These are phyloP conservation scores for Hycleus cichorii DNA, from an alignment of 1,140 invertebrate species.

Conservation along the genomic window DNA sequence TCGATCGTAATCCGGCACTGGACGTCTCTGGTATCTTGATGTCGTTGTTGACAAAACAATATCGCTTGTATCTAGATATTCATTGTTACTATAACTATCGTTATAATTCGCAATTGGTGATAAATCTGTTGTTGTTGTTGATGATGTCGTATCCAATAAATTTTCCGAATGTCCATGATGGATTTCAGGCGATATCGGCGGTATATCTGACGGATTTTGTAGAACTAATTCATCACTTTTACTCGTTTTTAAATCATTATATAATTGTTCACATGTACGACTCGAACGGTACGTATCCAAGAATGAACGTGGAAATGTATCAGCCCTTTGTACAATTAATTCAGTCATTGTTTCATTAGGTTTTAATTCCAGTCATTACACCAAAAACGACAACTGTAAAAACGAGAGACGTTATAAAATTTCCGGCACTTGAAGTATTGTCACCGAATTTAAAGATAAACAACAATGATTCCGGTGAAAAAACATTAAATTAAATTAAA, in stretches of 20 bases:
- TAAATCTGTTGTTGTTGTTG: conserved; percentile 16
- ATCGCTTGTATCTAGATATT: conserved; percentile 35
- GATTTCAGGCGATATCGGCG: conserved; percentile 29
- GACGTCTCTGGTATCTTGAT: conserved; percentile 13
- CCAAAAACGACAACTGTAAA: too few species aligned
- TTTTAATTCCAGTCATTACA: too few species aligned
- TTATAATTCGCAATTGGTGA: not conserved
- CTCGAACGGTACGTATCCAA: conserved; percentile 35
- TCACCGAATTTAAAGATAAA: too few species aligned
- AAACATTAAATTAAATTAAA: too few species aligned
- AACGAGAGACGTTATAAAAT: too few species aligned
- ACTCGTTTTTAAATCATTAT: conserved; percentile 36
- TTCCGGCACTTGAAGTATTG: too few species aligned
- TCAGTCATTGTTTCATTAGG: conserved; percentile 31
- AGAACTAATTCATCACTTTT: conserved; percentile 40
- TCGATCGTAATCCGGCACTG: conserved; percentile 40
- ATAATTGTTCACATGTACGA: conserved; percentile 32
- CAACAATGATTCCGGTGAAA: too few species aligned
- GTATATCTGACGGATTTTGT: conserved; percentile 36
- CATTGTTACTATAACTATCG: conserved; percentile 15
- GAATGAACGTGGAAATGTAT: conserved; percentile 38
- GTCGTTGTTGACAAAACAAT: conserved; percentile 17
- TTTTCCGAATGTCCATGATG: conserved; percentile 39
- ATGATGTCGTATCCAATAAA: conserved; percentile 30
- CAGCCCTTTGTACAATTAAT: conserved; percentile 36